phyloP scores from a whole-genome alignment of 2,113 vertebrate genomes.

The Lontra canadensis region DNA sequence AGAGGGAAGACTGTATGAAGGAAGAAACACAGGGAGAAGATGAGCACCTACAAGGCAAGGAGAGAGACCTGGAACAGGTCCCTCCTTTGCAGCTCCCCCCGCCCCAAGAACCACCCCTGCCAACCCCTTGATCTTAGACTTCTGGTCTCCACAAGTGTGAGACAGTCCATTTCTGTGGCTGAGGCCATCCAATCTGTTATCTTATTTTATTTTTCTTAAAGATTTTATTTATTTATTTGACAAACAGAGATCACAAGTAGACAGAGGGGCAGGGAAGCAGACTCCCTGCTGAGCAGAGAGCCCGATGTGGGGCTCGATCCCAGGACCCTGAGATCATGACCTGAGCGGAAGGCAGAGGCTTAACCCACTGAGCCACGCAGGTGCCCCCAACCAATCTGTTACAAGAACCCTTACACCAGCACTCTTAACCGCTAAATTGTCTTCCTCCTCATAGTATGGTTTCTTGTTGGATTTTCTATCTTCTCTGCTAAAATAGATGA shows the following conservation, averaged over 20 bases:
- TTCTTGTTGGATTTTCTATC: not conserved
- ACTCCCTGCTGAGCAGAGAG: too few species aligned
- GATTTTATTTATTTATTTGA: too few species aligned
- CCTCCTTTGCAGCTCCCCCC: too few species aligned
- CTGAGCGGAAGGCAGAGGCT: too few species aligned
- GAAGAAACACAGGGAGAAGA: not conserved
- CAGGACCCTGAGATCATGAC: too few species aligned
- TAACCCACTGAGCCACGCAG: too few species aligned
- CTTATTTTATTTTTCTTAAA: too few species aligned
- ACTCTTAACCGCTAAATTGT: fast-evolving
- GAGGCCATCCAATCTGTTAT: too few species aligned
- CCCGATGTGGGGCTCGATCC: fast-evolving
- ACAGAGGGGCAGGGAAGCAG: too few species aligned
- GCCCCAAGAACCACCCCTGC: not conserved
- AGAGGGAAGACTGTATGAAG: not conserved
- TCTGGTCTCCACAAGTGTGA: not conserved
- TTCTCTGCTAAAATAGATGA: not conserved
- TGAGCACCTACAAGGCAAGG: fast-evolving
- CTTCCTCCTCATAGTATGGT: fast-evolving
- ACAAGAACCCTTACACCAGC: not conserved
- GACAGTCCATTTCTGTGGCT: not conserved
- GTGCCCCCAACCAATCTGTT: too few species aligned
- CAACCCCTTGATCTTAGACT: not conserved
- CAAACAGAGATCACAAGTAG: too few species aligned
- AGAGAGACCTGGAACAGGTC: not conserved